Percentiles rank a stretch among this genome's conserved stretches.
Conservation (phyloP, 1,140 invertebrate species). For the Halictus rubicundus region DNA sequence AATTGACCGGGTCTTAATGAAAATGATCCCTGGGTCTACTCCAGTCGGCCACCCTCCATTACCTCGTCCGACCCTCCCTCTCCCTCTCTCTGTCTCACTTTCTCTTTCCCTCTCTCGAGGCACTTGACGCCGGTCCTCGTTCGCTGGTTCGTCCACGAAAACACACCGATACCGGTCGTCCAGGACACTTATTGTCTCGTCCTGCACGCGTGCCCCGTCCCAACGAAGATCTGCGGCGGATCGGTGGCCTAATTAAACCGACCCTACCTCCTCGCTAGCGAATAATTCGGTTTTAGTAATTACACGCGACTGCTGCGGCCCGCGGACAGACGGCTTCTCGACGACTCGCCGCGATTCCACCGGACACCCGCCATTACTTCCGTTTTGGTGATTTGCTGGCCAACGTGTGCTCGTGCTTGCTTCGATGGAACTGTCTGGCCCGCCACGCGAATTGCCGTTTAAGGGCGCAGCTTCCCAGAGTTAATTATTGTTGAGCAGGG, state of each 20-base stretch:
- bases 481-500: too few relatives aligned
- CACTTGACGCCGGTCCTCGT: slow-evolving; percentile 27
- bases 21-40: slow-evolving; percentile 59
- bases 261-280: background rate
- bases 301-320: background rate
- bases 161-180: background rate
- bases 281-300: slow-evolving; percentile 20
- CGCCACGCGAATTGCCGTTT: too few relatives aligned
- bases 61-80: background rate
- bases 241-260: slow-evolving; percentile 24
- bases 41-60: slow-evolving; percentile 26
- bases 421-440: background rate
- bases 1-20: slow-evolving; percentile 69
- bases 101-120: background rate
- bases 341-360: background rate
- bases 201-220: background rate
- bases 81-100: too few relatives aligned
- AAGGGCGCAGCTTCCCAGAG: too few relatives aligned
- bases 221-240: background rate
- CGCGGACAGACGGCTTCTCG: background rate
- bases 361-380: background rate
- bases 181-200: slow-evolving; percentile 1
- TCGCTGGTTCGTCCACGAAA: slow-evolving; percentile 16
- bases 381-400: background rate
- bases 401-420: background rate